Base-by-base conservation (phyloP, 2,888 invertebrate genomes). In the Parnassius orleans region DNA sequence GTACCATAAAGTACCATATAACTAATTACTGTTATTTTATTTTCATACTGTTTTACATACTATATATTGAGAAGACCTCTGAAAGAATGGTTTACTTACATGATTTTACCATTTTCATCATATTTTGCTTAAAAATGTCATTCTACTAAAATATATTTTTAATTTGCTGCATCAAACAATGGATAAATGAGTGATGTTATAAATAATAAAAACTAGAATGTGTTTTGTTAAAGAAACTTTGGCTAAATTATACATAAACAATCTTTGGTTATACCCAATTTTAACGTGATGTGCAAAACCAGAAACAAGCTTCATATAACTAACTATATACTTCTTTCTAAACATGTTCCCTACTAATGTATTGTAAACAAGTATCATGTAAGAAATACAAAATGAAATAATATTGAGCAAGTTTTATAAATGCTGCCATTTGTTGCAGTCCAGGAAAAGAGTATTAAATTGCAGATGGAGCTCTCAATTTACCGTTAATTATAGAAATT, bases 1-100 rank as follows among this genome's bases (percentile, higher is more conserved):
- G 76, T 74, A 71, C 65, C 54, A 55, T 54, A 66, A 15, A 60
- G 67, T 63, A 64, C 65, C 59, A 67, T 62, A 57, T 65, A 66
- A 64, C 59, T 66, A 68, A 42, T 62, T 52, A 58, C 12, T 42
- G 24, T 50, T 54, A 12, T 24, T 46, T 52, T 46, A 12, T 52
- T 15, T 52, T 52, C n/a, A 52, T 56, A 53, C 14, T 43, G 3
- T 54, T 54, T 60, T 55, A 55, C 41, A 46, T 46, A 51, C 15
- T 53, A 53, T 15, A 33, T 33, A 33, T 61, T 42, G 12, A 57
- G 48, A 14, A 48, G 14, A 14, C 48, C 5, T 2, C 7, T 33
- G 33, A 33, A 33, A 33, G 33, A 33, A 33, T 33, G 33, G 33
- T 33, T 33, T 33, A 61, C 52, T 33, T 33, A 61, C 52, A 46